Evolutionary conservation across 2,113 vertebrate species (phyloP).

Genomic region (Cebus imitator): DNA sequence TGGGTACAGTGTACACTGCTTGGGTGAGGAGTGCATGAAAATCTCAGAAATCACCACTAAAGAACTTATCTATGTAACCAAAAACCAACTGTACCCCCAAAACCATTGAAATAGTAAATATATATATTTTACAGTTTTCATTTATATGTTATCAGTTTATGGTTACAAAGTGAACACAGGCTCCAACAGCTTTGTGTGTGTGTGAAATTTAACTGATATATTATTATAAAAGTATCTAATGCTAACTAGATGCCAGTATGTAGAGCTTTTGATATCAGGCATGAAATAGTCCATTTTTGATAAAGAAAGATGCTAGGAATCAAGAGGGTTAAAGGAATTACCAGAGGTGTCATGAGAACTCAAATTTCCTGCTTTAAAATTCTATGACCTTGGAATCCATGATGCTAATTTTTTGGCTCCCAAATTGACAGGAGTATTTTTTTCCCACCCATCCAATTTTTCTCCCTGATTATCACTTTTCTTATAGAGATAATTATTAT

Average conservation of each 20-base stretch:
- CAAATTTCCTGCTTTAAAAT: not conserved
- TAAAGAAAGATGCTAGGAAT: accelerated
- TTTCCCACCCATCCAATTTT: accelerated
- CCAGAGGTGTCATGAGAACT: not conserved
- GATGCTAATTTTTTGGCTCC: too few species aligned
- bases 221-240: not conserved
- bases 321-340: accelerated
- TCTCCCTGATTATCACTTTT: not conserved
- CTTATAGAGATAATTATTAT: not conserved
- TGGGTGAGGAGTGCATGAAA: too few species aligned
- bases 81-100: too few species aligned
- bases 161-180: not conserved
- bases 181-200: not conserved
- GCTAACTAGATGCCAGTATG: accelerated
- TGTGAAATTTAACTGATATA: not conserved
- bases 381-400: not conserved
- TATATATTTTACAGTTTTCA: not conserved
- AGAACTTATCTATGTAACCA: too few species aligned
- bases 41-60: too few species aligned
- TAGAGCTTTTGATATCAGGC: accelerated
- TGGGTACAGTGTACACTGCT: too few species aligned
- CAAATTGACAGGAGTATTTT: too few species aligned
- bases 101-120: too few species aligned
- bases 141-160: too few species aligned
- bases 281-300: not conserved